Conservation (phyloP, 2,888 invertebrate genomes). For the Halictus ligatus region DNA sequence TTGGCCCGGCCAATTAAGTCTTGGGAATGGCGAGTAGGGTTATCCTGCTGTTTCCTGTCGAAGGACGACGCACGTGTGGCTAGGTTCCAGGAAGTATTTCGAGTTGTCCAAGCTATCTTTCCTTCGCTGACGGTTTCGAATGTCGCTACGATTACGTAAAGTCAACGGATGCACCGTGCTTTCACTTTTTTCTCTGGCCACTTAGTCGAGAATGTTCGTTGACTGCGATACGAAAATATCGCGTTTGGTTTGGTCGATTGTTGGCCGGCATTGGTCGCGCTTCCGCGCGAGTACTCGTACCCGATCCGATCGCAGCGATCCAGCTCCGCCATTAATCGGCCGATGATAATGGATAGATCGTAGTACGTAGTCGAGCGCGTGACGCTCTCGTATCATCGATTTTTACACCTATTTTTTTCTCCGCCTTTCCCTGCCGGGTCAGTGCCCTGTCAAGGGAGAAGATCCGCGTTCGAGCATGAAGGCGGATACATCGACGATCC, state of each 20-base stretch:
- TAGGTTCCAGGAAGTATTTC: constrained; percentile 52
- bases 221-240: constrained; percentile 6
- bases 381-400: constrained; percentile 65
- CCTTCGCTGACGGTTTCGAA: constrained; percentile 38
- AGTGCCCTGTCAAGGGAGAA: constrained; percentile 71
- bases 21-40: constrained; percentile 29
- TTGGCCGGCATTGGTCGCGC: neutral
- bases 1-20: constrained; percentile 57
- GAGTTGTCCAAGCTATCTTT: constrained; percentile 42
- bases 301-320: neutral
- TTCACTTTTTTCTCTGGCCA: constrained; percentile 32
- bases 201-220: constrained; percentile 35
- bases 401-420: constrained; percentile 61
- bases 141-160: constrained; percentile 56
- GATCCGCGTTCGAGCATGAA: constrained; percentile 73
- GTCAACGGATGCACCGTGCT: constrained; percentile 59
- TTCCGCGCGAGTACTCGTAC: neutral
- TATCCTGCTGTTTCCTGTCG: constrained; percentile 57
- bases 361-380: constrained; percentile 29
- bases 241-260: neutral
- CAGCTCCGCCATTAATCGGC: neutral
- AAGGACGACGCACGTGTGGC: constrained; percentile 66
- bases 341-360: constrained; percentile 55
- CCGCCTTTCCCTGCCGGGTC: constrained; percentile 61
- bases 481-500: constrained; percentile 71